phyloP scores from a whole-genome alignment of 2,113 vertebrate species.

The Cyanocitta stelleri region DNA sequence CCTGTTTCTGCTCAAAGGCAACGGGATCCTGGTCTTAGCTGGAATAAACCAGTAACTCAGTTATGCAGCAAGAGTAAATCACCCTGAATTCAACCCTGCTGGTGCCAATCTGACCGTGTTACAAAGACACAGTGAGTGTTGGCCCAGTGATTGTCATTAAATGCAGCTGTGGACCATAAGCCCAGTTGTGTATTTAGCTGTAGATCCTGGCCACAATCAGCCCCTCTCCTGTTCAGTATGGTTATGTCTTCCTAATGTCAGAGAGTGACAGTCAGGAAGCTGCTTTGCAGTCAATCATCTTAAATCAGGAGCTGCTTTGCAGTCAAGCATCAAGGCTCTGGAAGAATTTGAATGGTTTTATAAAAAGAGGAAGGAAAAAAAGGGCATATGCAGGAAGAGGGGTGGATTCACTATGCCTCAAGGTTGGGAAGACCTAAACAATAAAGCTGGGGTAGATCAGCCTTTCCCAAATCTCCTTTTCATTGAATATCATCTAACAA shows the following conservation, averaged over 20 bases:
- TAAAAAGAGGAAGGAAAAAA: neutral
- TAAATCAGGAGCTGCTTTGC: neutral
- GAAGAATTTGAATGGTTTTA: neutral
- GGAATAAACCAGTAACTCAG: neutral
- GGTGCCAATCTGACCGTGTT: neutral
- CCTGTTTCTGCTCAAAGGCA: neutral
- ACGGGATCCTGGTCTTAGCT: neutral
- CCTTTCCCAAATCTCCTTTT: neutral
- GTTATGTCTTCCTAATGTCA: neutral
- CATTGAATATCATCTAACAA: neutral
- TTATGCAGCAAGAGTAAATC: neutral
- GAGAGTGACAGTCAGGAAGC: neutral
- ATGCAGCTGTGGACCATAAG: neutral
- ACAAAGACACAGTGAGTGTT: neutral
- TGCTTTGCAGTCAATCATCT: neutral
- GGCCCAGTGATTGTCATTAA: neutral
- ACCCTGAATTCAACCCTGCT: neutral
- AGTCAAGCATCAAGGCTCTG: neutral
- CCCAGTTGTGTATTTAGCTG: neutral
- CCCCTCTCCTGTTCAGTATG: neutral
- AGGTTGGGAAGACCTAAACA: neutral
- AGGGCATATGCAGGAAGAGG: neutral
- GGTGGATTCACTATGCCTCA: neutral
- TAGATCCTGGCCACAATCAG: fast-evolving
- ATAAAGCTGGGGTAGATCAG: neutral